A percentile compares a stretch with the other conserved stretches of the same genome.
Conservation (phyloP, 2,113 vertebrate genomes). For the Varanus komodoensis region DNA sequence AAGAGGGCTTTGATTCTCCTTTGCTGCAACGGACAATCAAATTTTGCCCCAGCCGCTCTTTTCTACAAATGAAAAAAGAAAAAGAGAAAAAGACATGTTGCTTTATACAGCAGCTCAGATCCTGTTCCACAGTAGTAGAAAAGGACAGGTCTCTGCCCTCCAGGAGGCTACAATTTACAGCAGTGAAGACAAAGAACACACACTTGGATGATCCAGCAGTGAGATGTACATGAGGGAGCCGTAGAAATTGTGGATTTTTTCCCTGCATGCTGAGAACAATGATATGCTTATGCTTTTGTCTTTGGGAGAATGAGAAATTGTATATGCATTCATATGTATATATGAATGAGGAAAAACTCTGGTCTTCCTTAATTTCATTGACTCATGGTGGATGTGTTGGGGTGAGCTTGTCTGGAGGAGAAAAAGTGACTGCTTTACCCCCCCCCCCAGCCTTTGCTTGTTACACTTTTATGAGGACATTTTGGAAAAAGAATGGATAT, state of each 20-base stretch:
- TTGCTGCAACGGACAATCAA: not conserved
- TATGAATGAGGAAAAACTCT: too few species aligned
- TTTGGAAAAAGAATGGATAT: not conserved
- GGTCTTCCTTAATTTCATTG: not conserved
- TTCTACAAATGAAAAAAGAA: not conserved
- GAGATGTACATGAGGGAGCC: too few species aligned
- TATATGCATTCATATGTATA: too few species aligned
- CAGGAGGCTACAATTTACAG: not conserved
- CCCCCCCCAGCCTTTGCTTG: not conserved
- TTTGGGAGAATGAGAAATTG: slow-evolving; percentile 7
- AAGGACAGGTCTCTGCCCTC: not conserved
- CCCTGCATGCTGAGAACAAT: slow-evolving; percentile 9
- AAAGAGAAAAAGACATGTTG: too few species aligned
- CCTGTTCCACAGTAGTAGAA: not conserved
- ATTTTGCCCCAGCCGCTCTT: not conserved
- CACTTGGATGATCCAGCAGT: not conserved
- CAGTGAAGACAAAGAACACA: not conserved
- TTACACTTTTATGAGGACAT: not conserved
- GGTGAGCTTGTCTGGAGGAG: too few species aligned
- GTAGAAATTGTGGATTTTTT: too few species aligned
- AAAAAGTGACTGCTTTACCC: not conserved
- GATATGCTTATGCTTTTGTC: slow-evolving; percentile 1
- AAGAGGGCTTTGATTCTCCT: not conserved
- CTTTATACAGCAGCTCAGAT: not conserved
- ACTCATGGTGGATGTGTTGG: not conserved